Evolutionary conservation across 2,797 vertebrate genomes (phyloP).

Genomic region (Coreius guichenoti): DNA sequence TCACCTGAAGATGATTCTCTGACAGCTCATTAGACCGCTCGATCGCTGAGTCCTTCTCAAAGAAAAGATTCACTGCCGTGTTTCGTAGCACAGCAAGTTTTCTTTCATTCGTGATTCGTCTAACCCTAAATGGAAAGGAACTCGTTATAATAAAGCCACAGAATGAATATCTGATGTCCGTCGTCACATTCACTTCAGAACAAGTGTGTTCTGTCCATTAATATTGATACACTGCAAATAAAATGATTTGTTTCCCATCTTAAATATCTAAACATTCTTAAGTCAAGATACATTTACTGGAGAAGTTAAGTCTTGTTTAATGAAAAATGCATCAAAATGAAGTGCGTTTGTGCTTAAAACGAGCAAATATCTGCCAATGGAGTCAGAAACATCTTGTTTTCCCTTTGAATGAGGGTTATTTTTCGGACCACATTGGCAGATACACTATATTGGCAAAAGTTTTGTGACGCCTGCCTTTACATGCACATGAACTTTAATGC

Average conservation of each 20-base stretch:
- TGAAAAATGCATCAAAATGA: neutral
- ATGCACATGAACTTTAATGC: too few species aligned
- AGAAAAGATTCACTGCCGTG: too few species aligned
- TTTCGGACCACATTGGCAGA: neutral
- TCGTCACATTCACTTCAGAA: too few species aligned
- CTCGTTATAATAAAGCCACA: neutral
- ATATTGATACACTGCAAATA: neutral
- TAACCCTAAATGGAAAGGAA: neutral
- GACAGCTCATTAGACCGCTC: neutral
- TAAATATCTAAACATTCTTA: neutral
- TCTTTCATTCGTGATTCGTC: neutral
- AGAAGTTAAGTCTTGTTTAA: neutral
- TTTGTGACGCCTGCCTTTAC: too few species aligned
- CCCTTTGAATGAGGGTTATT: neutral
- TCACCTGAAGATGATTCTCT: constrained; percentile 46
- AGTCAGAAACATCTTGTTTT: neutral
- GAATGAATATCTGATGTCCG: too few species aligned
- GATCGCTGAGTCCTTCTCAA: neutral
- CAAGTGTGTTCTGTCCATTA: too few species aligned
- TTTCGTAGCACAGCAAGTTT: neutral
- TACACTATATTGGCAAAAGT: neutral
- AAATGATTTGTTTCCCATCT: neutral
- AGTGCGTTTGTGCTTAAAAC: neutral
- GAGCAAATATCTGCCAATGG: neutral
- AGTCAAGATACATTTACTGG: neutral